Conservation (phyloP, 2,113 vertebrate genomes). For the pig (Sus scrofa) region T2T-Sscrofa CM000824.6:90510001-90510500, state of each 20-base stretch:
- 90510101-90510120: not conserved
- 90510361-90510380: constrained; percentile 45
- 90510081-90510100: not conserved
- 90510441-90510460: not conserved
- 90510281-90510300: not conserved
- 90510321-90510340: not conserved
- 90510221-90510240: not conserved
- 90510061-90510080: not conserved
- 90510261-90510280: not conserved
- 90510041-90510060: not conserved
- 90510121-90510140: not conserved
- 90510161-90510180: not conserved
- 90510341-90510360: not conserved
- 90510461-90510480: not conserved
- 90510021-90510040: not conserved
- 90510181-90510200: not conserved
- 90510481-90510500: not conserved
- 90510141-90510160: not conserved
- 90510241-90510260: not conserved
- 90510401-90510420: not conserved
- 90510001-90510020: not conserved
- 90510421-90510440: not conserved
- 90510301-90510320: constrained; percentile 4
- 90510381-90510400: constrained; percentile 29
- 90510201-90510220: constrained; percentile 4